Evolutionary conservation across 92 coral and sea anemone species (phyloP), one percentile per base, ranked within the genome.

Genomic region (Epizoanthus scotinus): DNA sequence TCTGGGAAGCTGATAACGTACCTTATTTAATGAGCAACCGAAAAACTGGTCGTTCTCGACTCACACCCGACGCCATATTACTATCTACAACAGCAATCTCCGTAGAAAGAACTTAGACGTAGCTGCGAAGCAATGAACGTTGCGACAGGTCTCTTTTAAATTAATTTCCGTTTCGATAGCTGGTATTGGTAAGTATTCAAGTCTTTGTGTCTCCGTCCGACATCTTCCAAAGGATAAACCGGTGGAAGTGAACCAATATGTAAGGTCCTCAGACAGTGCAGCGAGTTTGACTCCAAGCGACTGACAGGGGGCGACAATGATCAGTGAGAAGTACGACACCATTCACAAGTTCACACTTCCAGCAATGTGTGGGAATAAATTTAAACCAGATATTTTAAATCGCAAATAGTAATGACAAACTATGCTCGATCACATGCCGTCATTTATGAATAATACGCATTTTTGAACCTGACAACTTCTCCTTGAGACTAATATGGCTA

Each of bases 401-500:
- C 10, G 31, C 61, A 75, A 75, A 75, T 42, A 71, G 59, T 38
- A 71, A 71, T 71, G 29, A 71, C 69, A 75, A 75, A 75, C 67
- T 75, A 75, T 75, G 59, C 59, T 75, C 28, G 81, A 75, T 75
- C 81, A 75, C 81, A 75, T 60, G 81, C 81, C 81, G 67, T 58
- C 66, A 75, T 75, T 75, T 75, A 75, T 75, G 81, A 75, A 75
- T 75, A 75, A 75, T 75, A 75, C 68, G 24, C 81, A 75, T 75
- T 75, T 75, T 75, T 75, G 63, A 36, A 12, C 54, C 40, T 75
- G 81, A 75, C 81, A 75, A 75, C 69, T 47, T 9, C 52, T 29
- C 47, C 38, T 64, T 40, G 81, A 20, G 81, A 67, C 81, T 75
- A 58, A 59, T 75, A 75, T 19, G 68, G 57, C 38, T 55, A 75